These are phyloP conservation scores for Euborellia annulipes DNA, from an alignment of 1,140 invertebrate genomes.

Conservation along the genomic window DNA sequence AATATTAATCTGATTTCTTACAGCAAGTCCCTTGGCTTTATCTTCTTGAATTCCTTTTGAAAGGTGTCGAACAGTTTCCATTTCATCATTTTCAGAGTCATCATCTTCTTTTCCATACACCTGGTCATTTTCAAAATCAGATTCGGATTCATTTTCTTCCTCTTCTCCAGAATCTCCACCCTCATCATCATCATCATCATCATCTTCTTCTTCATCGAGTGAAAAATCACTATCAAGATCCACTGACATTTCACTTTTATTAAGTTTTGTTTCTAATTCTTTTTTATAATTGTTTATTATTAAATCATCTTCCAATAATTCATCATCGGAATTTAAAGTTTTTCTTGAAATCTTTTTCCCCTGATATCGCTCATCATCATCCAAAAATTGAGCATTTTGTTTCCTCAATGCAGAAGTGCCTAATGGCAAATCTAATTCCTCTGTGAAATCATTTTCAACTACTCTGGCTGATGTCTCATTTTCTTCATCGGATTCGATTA, in stretches of 20 bases:
- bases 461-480: conserved; percentile 34
- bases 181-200: conserved; percentile 11
- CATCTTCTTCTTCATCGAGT: neutral
- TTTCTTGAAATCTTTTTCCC: conserved; percentile 47
- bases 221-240: neutral
- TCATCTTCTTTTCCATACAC: conserved; percentile 18
- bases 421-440: conserved; percentile 20
- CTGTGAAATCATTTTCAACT: conserved; percentile 23
- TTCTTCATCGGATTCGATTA: conserved; percentile 31
- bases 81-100: conserved; percentile 20
- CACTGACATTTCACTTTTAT: neutral
- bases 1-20: conserved; percentile 55
- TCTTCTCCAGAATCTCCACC: conserved; percentile 18
- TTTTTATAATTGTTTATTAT: conserved; percentile 12
- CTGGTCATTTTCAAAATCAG: conserved; percentile 19
- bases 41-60: conserved; percentile 40
- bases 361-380: conserved; percentile 54
- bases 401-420: conserved; percentile 38
- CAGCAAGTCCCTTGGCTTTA: conserved; percentile 57
- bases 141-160: conserved; percentile 14
- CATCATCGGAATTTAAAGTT: conserved; percentile 22
- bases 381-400: conserved; percentile 43
- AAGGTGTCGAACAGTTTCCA: conserved; percentile 32
- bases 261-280: neutral
- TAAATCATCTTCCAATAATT: conserved; percentile 17